These are phyloP conservation scores for Limnodromus scolopaceus DNA, from an alignment of 2,797 vertebrate genomes.

Conservation along the genomic window DNA sequence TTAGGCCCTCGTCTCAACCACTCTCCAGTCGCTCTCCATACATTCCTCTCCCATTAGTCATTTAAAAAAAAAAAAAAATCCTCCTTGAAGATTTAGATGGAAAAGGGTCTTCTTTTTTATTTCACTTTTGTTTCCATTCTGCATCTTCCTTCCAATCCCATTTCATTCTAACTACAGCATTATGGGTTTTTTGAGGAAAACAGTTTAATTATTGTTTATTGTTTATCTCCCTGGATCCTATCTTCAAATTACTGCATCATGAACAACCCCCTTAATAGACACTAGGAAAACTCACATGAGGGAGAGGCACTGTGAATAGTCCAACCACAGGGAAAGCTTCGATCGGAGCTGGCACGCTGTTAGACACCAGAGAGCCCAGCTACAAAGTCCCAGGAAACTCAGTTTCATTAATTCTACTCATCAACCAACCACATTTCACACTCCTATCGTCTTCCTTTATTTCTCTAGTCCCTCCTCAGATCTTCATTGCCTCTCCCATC, in stretches of 20 bases:
- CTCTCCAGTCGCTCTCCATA: neutral
- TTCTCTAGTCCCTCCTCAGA: neutral
- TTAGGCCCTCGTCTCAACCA: neutral
- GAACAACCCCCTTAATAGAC: neutral
- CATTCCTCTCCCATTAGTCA: neutral
- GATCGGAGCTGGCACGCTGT: accelerated
- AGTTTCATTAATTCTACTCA: neutral
- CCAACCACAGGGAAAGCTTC: neutral
- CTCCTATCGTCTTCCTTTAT: neutral
- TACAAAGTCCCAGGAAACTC: neutral
- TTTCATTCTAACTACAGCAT: neutral
- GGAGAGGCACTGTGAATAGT: neutral
- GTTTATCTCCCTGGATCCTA: neutral
- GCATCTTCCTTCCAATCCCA: neutral
- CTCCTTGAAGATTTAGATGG: neutral
- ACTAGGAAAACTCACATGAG: neutral
- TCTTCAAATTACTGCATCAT: neutral
- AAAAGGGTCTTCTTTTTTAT: neutral
- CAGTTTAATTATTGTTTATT: neutral
- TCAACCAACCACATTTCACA: neutral
- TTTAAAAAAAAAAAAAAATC: neutral
- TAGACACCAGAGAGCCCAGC: neutral
- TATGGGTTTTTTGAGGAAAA: neutral
- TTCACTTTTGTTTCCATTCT: neutral
- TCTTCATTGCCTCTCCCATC: neutral